Base-by-base conservation (phyloP, 2,888 invertebrate species). In the Drosophila recens region DNA sequence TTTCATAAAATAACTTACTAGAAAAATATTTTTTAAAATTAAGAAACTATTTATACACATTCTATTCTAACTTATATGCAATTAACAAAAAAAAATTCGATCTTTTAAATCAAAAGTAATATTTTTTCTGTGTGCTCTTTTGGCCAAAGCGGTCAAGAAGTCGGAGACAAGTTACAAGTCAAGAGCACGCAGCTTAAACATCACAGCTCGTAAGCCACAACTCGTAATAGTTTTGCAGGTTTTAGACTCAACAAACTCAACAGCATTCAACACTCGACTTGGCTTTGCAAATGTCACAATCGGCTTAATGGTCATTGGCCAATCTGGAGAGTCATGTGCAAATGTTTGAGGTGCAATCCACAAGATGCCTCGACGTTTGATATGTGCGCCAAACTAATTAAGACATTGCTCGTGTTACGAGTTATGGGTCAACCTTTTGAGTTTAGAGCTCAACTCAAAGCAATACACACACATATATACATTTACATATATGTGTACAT, bases 381-480 rank as follows among this genome's bases (percentile, higher is more conserved):
- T 62, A 71, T 51, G 52, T 67, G 75, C 36, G 63, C 40, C 68
- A n/a, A 58, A 61, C 81, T 84, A 87, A 87, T 83, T 89, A 65
- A 75, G 67, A 79, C 57, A 68, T 72, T 78, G 70, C 62, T 46
- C 33, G 36, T 52, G 48, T 10, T 64, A 45, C 53, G 51, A 81
- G 67, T 87, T 87, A 73, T 84, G 82, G 85, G 85, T 70, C 85
- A 84, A 58, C 69, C 67, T 56, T 63, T 68, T 63, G 68, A 69
- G 58, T 63, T 61, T 56, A 43, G 45, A 67, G 59, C 54, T 43
- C 43, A 27, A 27, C 64, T 67, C 65, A 62, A 59, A 63, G 45
- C 11, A 49, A 33, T 36, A 38, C n/a, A 63, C 46, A 52, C n/a
- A 56, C n/a, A 61, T 10, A 23, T 3, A 20, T 15, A 46, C 38